phyloP scores from a whole-genome alignment of 2,113 vertebrate genomes.

The Anas platyrhynchos region DNA sequence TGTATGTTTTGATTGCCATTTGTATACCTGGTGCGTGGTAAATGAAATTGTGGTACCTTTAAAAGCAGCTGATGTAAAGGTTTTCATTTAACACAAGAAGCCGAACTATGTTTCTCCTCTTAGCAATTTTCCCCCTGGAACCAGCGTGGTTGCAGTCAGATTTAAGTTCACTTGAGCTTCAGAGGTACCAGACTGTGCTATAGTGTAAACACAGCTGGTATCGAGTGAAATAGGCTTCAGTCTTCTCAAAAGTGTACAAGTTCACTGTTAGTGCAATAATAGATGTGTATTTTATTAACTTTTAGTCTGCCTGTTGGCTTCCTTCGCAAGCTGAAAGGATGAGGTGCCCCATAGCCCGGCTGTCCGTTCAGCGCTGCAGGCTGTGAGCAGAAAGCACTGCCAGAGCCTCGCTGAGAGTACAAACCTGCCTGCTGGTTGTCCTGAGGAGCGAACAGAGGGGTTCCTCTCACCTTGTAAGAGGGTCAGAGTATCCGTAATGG shows the following conservation, averaged over 20 bases:
- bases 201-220: slow-evolving; percentile 62
- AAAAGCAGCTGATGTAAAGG: slow-evolving; percentile 28
- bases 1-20: not conserved
- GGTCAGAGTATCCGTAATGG: not conserved
- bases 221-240: slow-evolving; percentile 38
- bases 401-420: not conserved
- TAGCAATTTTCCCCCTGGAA: not conserved
- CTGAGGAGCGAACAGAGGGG: not conserved
- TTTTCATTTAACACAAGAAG: not conserved
- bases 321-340: not conserved
- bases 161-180: slow-evolving; percentile 49
- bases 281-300: slow-evolving; percentile 57
- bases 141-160: not conserved
- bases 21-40: not conserved
- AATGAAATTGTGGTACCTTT: slow-evolving; percentile 1
- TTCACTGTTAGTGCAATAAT: slow-evolving; percentile 43
- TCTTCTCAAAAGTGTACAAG: slow-evolving; percentile 41
- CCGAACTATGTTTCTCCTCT: not conserved
- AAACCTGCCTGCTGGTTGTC: not conserved
- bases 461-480: not conserved
- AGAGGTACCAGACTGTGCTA: slow-evolving; percentile 60
- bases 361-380: not conserved
- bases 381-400: not conserved
- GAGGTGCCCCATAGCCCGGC: not conserved
- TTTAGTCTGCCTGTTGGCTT: not conserved